Evolutionary conservation across 2,797 vertebrate genomes (phyloP), one percentile per base, ranked within the genome.

Genomic region (Lepus townsendii): DNA sequence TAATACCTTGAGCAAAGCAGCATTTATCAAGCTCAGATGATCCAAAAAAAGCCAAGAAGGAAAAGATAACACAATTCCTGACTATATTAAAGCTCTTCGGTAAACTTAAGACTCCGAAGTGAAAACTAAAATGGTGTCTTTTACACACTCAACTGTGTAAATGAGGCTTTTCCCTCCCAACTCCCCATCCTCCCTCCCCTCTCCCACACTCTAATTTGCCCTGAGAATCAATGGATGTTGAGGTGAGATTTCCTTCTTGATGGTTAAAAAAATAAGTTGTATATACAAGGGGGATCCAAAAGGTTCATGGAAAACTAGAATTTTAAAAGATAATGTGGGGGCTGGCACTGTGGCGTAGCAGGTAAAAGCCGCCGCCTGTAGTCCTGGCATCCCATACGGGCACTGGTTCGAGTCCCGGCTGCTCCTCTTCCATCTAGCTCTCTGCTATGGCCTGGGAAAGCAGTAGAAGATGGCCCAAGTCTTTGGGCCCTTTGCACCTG

Each of bases 1-100:
- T 78, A 95, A 30, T 88, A 26, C 69, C 71, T 77, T 83, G 75
- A 93, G 76, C 68, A 97, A 96, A 79, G 24, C 32, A 88, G 57
- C 66, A 80, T 50, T 85, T 88, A 90, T 54, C 79, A 92, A 80
- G 60, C n/a, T 93, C 50, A 80, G 57, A 92, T 77, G 27, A 95
- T 47, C 11, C n/a, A 80, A 88, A 86, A 92, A 88, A 50, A 54
- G 13, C 14, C 88, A 50, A 84, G 66, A 90, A 91, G 32, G 66
- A 72, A 75, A 83, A 71, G 22, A 73, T 83, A 91, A n/a, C 65
- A 91, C 2, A 3, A 79, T 60, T 30, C n/a, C 8, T 30, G 32
- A n/a, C 62, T 90, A 90, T 92, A 82, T 80, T 82, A 90, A 90
- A 92, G 26, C 30, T 88, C 68, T 35, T 93, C 35, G 52, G 6